phyloP scores from a whole-genome alignment of 2,888 invertebrate genomes.

The Celastrina argiolus region DNA sequence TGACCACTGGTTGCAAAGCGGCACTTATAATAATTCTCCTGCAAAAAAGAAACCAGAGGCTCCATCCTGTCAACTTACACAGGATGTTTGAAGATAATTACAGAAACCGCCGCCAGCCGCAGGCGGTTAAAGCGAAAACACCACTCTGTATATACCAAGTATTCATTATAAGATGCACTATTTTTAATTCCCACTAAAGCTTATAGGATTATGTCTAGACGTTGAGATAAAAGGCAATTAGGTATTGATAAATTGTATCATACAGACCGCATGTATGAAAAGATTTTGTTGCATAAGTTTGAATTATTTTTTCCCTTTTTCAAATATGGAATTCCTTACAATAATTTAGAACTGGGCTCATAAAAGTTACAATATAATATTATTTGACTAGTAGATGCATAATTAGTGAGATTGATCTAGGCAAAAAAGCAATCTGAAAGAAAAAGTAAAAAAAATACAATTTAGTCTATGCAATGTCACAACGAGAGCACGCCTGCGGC shows the following conservation, averaged over 20 bases:
- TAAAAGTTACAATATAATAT: no score
- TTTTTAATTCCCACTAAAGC: slow-evolving; percentile 13
- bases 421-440: background rate
- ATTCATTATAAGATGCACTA: slow-evolving; percentile 9
- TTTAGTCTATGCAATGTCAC: slow-evolving; percentile 5
- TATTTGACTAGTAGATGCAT: no score
- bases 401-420: background rate
- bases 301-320: no score
- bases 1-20: background rate
- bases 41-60: background rate
- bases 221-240: background rate
- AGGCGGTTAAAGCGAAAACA: slow-evolving; percentile 2
- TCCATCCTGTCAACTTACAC: slow-evolving; percentile 1
- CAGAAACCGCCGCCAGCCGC: background rate
- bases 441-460: background rate
- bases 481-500: slow-evolving; percentile 27
- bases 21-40: slow-evolving; percentile 7
- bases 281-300: background rate
- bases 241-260: background rate
- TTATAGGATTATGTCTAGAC: slow-evolving; percentile 12
- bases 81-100: slow-evolving; percentile 10
- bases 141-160: background rate
- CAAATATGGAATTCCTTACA: no score
- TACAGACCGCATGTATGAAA: background rate
- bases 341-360: no score